Conservation (phyloP, 2,888 invertebrate genomes). For the Heliconius ismenius region DNA sequence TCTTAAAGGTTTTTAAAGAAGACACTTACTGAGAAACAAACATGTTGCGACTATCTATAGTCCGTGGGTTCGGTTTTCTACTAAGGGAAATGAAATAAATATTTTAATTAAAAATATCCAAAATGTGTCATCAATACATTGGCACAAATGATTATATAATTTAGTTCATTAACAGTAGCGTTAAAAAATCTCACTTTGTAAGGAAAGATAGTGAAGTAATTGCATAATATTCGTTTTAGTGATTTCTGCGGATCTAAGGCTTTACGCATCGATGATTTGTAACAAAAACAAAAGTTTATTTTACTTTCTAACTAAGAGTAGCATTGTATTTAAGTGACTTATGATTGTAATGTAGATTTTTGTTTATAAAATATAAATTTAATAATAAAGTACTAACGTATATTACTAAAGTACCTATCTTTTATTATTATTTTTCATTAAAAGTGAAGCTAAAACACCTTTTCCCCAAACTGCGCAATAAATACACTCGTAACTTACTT, state of each 20-base stretch:
- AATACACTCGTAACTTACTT: not conserved
- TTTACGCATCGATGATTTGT: slow-evolving; percentile 17
- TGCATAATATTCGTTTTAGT: slow-evolving; percentile 18
- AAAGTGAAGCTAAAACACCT: not conserved
- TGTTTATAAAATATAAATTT: too few relatives aligned
- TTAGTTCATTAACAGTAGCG: not conserved
- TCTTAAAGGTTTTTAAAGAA: not conserved
- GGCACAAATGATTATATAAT: not conserved
- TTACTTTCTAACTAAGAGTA: slow-evolving; percentile 23
- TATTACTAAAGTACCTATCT: too few relatives aligned
- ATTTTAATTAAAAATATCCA: too few relatives aligned
- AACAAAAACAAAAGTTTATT: slow-evolving; percentile 19
- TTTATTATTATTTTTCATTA: too few relatives aligned
- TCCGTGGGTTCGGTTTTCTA: too few relatives aligned
- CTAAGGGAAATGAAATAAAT: too few relatives aligned
- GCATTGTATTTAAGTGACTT: not conserved
- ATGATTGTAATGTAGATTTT: too few relatives aligned
- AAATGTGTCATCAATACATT: too few relatives aligned
- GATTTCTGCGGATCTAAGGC: slow-evolving; percentile 25
- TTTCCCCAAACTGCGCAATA: not conserved
- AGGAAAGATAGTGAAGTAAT: slow-evolving; percentile 15
- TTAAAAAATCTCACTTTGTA: not conserved
- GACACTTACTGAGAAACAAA: too few relatives aligned
- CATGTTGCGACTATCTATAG: too few relatives aligned
- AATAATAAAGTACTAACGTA: too few relatives aligned